A percentile compares a stretch with the other conserved stretches of the same genome.
These are phyloP conservation scores for Montipora capitata DNA, from an alignment of 92 coral and sea anemone genomes.

Conservation along the genomic window DNA sequence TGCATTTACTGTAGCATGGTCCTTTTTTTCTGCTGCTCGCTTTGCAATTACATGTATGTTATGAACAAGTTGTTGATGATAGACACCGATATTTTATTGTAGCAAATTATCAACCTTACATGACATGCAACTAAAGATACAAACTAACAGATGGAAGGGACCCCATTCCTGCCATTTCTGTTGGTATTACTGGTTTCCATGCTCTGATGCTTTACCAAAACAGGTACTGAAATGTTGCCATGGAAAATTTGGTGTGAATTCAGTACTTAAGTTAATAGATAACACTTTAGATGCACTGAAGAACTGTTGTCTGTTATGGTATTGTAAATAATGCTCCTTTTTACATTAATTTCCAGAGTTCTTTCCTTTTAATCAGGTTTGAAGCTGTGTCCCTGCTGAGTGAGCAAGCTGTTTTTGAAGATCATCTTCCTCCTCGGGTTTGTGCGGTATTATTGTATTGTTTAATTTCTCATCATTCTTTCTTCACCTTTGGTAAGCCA, in stretches of 20 bases:
- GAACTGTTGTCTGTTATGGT: no score
- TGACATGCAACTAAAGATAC: slow-evolving; percentile 47
- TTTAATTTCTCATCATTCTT: background rate
- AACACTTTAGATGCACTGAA: no score
- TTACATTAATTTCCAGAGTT: no score
- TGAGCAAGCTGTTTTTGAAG: slow-evolving; percentile 97
- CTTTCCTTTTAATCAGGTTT: slow-evolving; percentile 59
- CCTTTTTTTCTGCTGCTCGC: no score
- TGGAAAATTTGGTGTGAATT: background rate
- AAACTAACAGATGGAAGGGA: slow-evolving; percentile 71
- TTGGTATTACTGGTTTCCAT: slow-evolving; percentile 97
- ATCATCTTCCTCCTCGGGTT: slow-evolving; percentile 93
- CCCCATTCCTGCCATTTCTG: slow-evolving; percentile 80
- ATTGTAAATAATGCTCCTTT: no score
- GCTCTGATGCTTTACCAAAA: slow-evolving; percentile 89
- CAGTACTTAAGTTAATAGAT: no score
- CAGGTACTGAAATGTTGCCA: slow-evolving; percentile 56
- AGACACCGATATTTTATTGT: no score
- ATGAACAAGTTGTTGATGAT: no score
- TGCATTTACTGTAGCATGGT: no score
- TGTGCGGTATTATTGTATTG: background rate
- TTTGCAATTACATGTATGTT: no score
- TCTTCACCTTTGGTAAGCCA: background rate
- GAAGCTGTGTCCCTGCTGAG: slow-evolving; percentile 96
- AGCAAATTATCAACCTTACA: slow-evolving; percentile 26